Percentiles rank a stretch among this genome's conserved stretches.
Conservation (phyloP, 2,113 vertebrate genomes). For the Coryphaenoides rupestris region DNA sequence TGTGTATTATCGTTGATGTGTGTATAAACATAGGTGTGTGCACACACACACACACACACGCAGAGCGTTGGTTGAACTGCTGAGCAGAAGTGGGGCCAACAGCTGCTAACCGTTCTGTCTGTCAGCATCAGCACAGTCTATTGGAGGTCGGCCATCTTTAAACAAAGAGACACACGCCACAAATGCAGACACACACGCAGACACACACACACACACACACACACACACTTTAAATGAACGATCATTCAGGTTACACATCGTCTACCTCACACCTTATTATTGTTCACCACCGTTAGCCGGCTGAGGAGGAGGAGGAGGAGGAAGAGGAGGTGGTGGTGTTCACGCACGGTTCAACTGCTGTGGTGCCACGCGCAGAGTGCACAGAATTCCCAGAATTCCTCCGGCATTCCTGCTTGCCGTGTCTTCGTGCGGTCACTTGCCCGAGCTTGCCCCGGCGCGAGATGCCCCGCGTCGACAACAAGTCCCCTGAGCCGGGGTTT, state of each 20-base stretch:
- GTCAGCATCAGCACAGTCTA: constrained; percentile 12
- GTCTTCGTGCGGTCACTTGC: constrained; percentile 60
- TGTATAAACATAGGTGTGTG: no score
- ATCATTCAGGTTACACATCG: no score
- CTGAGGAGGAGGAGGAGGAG: constrained; percentile 7
- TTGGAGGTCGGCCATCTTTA: constrained; percentile 21
- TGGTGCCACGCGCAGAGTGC: constrained; percentile 52
- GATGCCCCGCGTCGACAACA: constrained; percentile 55
- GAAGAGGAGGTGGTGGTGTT: no score
- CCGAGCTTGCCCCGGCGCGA: constrained; percentile 59
- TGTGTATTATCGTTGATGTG: no score
- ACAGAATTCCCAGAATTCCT: constrained; percentile 62
- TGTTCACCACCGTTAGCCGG: neutral
- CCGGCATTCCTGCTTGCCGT: constrained; percentile 49
- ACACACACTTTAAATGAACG: no score
- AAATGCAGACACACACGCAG: neutral
- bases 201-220: constrained; percentile 13
- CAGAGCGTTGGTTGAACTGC: no score
- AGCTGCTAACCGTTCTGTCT: constrained; percentile 22
- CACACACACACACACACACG: no score
- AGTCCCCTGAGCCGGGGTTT: constrained; percentile 31
- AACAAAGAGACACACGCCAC: neutral
- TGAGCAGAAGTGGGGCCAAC: neutral
- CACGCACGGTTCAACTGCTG: constrained; percentile 23
- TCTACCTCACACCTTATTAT: no score